These are phyloP conservation scores for Cyclopterus lumpus DNA, from an alignment of 2,797 vertebrate genomes.

Conservation along the genomic window DNA sequence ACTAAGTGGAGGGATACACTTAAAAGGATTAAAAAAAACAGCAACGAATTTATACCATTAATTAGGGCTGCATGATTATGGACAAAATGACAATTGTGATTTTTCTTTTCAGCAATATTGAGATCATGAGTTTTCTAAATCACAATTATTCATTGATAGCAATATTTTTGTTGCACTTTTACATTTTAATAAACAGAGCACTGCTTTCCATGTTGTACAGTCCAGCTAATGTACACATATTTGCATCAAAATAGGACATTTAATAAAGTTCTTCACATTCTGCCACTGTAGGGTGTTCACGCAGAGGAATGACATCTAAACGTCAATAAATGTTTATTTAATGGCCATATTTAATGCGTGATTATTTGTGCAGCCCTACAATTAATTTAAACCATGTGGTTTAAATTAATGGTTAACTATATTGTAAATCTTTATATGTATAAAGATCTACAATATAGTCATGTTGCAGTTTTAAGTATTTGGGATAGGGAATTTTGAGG, in stretches of 20 bases:
- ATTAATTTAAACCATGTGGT: not conserved
- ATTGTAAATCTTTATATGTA: too few relatives aligned
- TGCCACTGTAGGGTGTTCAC: too few relatives aligned
- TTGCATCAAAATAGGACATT: not conserved
- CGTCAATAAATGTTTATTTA: not conserved
- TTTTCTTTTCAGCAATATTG: too few relatives aligned
- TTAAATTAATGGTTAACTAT: too few relatives aligned
- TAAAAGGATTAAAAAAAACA: slow-evolving; percentile 36
- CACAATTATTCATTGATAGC: not conserved
- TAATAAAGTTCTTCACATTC: not conserved
- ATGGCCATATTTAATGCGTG: not conserved
- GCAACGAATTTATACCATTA: slow-evolving; percentile 6
- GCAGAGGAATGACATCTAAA: not conserved
- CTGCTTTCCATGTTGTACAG: not conserved
- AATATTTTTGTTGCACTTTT: not conserved
- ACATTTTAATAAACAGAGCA: not conserved
- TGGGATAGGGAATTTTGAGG: not conserved
- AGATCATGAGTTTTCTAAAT: too few relatives aligned
- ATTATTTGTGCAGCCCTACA: not conserved
- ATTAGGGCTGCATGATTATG: not conserved
- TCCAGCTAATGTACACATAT: not conserved
- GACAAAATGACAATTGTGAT: too few relatives aligned
- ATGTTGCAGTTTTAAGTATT: not conserved
- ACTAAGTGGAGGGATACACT: slow-evolving; percentile 28
- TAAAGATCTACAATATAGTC: not conserved